Conservation (phyloP, 2,113 vertebrate species). For the Hippocampus barbouri region DNA sequence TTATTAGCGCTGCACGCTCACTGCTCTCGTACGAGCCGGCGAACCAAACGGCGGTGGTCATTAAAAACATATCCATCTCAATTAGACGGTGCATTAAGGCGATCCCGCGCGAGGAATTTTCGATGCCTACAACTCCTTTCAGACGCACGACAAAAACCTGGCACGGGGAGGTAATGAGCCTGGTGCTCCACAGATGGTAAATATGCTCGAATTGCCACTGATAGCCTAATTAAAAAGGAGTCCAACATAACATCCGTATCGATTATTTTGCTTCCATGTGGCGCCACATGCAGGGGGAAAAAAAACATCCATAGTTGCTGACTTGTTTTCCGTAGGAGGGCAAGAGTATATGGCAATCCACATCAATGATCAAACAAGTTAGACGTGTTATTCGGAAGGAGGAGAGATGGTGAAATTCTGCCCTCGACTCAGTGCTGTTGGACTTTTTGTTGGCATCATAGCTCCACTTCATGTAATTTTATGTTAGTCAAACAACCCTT, state of each 20-base stretch:
- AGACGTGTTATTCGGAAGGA: neutral
- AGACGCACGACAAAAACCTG: conserved; percentile 50
- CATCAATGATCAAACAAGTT: neutral
- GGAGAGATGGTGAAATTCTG: no score
- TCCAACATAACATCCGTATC: conserved; percentile 40
- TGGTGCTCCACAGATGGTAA: conserved; percentile 58
- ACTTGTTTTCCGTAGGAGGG: conserved; percentile 1
- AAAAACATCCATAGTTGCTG: conserved; percentile 11
- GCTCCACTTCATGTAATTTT: neutral
- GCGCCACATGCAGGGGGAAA: neutral
- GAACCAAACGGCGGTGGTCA: conserved; percentile 48
- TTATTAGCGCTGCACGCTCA: conserved; percentile 49
- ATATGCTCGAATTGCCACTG: conserved; percentile 44
- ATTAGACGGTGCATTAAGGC: conserved; percentile 64
- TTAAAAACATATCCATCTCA: conserved; percentile 73
- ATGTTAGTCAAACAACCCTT: neutral
- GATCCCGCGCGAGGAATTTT: conserved; percentile 52
- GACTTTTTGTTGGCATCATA: neutral
- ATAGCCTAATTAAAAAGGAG: conserved; percentile 62
- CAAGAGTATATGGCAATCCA: neutral
- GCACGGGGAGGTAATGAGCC: conserved; percentile 60
- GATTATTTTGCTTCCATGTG: conserved; percentile 34
- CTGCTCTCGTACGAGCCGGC: conserved; percentile 37
- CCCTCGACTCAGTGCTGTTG: neutral
- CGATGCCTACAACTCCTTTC: conserved; percentile 34